phyloP scores from a whole-genome alignment of 2,113 vertebrate species.

The Galeopterus variegatus region DNA sequence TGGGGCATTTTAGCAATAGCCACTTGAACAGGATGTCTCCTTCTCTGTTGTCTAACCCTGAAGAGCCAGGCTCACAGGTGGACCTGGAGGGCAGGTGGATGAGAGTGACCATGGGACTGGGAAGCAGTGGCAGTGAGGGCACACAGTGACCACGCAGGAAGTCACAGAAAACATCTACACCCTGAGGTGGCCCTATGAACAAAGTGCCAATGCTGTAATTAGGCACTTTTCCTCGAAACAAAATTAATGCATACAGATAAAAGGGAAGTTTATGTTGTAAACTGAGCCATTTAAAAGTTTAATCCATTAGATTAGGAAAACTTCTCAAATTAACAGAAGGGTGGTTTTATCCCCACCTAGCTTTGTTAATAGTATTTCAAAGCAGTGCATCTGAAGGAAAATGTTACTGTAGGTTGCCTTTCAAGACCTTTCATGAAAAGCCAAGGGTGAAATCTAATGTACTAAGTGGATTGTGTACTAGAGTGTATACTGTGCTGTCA shows the following conservation, averaged over 20 bases:
- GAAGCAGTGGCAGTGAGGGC: neutral
- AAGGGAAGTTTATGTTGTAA: conserved; percentile 7
- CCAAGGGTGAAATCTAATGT: neutral
- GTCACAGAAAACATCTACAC: neutral
- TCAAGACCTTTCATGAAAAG: neutral
- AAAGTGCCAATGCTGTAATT: neutral
- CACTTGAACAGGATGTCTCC: neutral
- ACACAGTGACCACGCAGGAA: neutral
- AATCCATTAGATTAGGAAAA: neutral
- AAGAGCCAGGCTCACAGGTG: neutral
- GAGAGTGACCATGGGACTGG: neutral
- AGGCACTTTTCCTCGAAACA: neutral
- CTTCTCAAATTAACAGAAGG: neutral
- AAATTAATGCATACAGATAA: neutral
- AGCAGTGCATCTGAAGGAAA: neutral
- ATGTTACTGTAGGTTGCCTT: neutral
- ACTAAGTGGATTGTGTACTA: neutral
- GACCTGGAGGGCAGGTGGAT: neutral
- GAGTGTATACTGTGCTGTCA: neutral
- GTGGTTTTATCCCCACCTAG: neutral
- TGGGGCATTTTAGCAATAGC: neutral
- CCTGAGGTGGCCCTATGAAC: neutral
- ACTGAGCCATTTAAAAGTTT: neutral
- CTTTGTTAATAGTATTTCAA: neutral
- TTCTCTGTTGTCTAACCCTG: neutral